Evolutionary conservation across 35 echinoderm and acorn worm species (phyloP).

Genomic region (Ophioderma brevispina): DNA sequence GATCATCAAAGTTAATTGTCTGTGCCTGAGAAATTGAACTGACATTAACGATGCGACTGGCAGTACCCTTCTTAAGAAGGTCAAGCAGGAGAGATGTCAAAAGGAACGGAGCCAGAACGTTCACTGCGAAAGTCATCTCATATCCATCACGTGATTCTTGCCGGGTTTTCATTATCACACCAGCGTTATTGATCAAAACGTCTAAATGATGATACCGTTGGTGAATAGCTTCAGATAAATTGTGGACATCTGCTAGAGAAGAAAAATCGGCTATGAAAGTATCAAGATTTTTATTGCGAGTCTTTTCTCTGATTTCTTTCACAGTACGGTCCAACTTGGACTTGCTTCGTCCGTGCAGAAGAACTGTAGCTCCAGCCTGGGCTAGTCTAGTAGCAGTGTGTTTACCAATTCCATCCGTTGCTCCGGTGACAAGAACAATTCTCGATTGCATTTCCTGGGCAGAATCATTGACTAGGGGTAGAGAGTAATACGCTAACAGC

Average conservation of each 20-base stretch:
- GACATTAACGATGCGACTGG: slow-evolving; percentile 80
- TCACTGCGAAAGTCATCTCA: slow-evolving; percentile 94
- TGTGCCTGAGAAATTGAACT: slow-evolving; percentile 74
- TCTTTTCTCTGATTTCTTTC: slow-evolving; percentile 59
- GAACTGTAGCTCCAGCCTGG: slow-evolving; percentile 77
- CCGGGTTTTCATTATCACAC: slow-evolving; percentile 52
- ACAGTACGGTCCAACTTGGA: slow-evolving; percentile 42
- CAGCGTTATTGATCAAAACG: slow-evolving; percentile 95
- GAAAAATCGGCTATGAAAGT: slow-evolving; percentile 74
- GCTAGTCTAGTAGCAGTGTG: slow-evolving; percentile 87
- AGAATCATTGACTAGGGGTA: no score
- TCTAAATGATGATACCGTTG: slow-evolving; percentile 54
- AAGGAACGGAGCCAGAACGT: slow-evolving; percentile 88
- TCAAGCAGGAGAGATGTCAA: slow-evolving; percentile 81
- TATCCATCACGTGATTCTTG: slow-evolving; percentile 72
- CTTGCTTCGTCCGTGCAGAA: slow-evolving; percentile 77
- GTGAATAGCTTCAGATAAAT: slow-evolving; percentile 80
- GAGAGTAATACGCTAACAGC: no score
- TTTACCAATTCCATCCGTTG: slow-evolving; percentile 95
- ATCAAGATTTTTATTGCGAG: slow-evolving; percentile 68
- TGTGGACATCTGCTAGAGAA: slow-evolving; percentile 54
- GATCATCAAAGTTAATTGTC: slow-evolving; percentile 43
- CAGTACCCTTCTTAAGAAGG: slow-evolving; percentile 64
- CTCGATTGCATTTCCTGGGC: slow-evolving; percentile 35
- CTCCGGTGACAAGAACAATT: slow-evolving; percentile 84